A percentile compares a stretch with the other conserved stretches of the same genome.
Evolutionary conservation across 2,888 invertebrate species (phyloP).

Genomic region (Pheosia tremula): DNA sequence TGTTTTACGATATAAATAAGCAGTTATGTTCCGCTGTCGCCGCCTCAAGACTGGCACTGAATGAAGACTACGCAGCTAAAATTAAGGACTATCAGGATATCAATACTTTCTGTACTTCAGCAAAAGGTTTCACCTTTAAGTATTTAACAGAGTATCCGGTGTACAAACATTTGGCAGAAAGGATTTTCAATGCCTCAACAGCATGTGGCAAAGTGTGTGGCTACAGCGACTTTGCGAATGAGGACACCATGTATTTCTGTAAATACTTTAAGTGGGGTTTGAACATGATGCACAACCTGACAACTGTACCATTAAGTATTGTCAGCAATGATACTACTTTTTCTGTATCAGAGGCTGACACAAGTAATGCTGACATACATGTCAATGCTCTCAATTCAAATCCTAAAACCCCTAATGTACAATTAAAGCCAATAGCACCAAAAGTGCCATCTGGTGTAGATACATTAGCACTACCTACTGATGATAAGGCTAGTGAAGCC

Average conservation of each 20-base stretch:
- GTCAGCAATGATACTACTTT: constrained; percentile 16
- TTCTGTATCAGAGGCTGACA: constrained; percentile 15
- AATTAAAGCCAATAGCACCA: background rate
- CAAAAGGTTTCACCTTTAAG: background rate
- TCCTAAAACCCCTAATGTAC: background rate
- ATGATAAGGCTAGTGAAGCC: background rate
- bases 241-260: constrained; percentile 64
- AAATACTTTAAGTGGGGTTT: constrained; percentile 72
- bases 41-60: constrained; percentile 42
- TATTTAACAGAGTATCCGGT: background rate
- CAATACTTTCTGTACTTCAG: constrained; percentile 7
- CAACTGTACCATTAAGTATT: constrained; percentile 21
- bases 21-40: constrained; percentile 59
- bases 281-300: constrained; percentile 36
- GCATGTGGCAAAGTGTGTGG: constrained; percentile 65
- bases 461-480: background rate
- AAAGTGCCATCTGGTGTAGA: background rate
- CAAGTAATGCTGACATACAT: constrained; percentile 17
- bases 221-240: constrained; percentile 43
- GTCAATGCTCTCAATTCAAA: background rate
- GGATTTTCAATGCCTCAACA: constrained; percentile 41
- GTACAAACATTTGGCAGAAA: background rate
- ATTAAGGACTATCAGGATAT: constrained; percentile 53
- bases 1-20: constrained; percentile 71
- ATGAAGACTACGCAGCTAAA: constrained; percentile 45